Evolutionary conservation across 1,140 invertebrate genomes (phyloP), one percentile per base, ranked within the genome.

Genomic region (Contarinia nasturtii): DNA sequence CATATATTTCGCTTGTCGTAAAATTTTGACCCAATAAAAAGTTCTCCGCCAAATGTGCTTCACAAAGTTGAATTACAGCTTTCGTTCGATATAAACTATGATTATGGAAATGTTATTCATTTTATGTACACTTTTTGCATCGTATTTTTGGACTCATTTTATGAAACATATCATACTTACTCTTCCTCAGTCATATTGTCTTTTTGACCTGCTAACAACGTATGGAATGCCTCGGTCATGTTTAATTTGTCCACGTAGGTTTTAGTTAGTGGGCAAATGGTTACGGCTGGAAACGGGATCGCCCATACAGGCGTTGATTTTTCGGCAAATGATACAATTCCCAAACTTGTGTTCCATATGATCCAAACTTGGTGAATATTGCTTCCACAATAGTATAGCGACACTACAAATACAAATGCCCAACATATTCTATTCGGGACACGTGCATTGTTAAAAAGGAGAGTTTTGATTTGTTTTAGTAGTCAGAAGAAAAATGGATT

Each of bases 241-340:
- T 52, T 1, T 19, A 43, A 21, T 43, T 17, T 12, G 2, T 18
- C 17, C 41, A 20, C 14, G 27, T 17, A 10, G 19, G 58, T 49
- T 52, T 67, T 67, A 0, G 65, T 70, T 53, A 71, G 69, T 0
- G 67, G 65, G 52, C 72, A 74, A 43, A 74, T 67, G 2, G 71
- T 33, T 17, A 74, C 61, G 7, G 72, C 21, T 10, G 75, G 75
- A 51, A 75, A 77, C 1, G 75, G 74, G 40, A 77, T 71, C 55
- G 75, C 64, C 71, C 72, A 76, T 5, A 77, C 71, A 2, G 72
- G 71, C 17, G 71, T 76, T 0, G 72, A 68, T 44, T 68, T 70
- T 54, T 76, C 72, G 15, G 72, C 71, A 54, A 77, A 76, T 48
- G 71, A 73, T 0, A 77, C 74, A 54, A 77, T 76, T 1, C 77